A percentile compares a stretch with the other conserved stretches of the same genome.
These are phyloP conservation scores for Drosophila arizonae DNA, from an alignment of 1,140 invertebrate genomes.

Conservation along the genomic window DNA sequence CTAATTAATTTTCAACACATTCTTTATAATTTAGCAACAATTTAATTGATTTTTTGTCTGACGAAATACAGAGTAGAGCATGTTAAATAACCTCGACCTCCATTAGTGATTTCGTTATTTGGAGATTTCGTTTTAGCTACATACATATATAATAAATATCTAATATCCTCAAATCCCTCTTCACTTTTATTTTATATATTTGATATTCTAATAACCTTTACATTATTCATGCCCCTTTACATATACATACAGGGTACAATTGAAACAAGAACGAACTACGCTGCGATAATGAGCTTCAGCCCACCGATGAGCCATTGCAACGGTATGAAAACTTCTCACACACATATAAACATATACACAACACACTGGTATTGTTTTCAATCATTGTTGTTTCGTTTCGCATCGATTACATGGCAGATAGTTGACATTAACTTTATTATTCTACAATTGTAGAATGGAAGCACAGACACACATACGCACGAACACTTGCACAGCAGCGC, in stretches of 20 bases:
- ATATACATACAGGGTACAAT: conserved; percentile 2
- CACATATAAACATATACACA: background rate
- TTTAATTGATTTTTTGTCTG: background rate
- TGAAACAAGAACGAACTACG: conserved; percentile 1
- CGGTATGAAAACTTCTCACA: conserved; percentile 15
- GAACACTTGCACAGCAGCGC: conserved; percentile 15
- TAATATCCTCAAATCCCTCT: background rate
- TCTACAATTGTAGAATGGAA: conserved; percentile 58
- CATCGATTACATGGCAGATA: conserved; percentile 47
- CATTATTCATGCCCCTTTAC: too few species aligned
- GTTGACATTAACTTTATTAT: conserved; percentile 33
- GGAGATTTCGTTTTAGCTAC: too few species aligned
- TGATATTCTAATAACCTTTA: too few species aligned
- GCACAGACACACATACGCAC: conserved; percentile 23
- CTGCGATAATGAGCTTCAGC: conserved; percentile 12
- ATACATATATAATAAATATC: too few species aligned
- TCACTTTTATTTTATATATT: background rate
- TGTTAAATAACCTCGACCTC: background rate
- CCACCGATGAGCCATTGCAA: conserved; percentile 2
- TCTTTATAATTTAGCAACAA: background rate
- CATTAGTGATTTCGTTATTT: background rate
- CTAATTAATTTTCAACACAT: background rate
- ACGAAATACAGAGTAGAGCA: background rate
- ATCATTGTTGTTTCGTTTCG: conserved; percentile 26
- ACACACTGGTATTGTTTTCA: background rate